phyloP scores from a whole-genome alignment of 2,888 invertebrate genomes.

The Ophion slaviceki region DNA sequence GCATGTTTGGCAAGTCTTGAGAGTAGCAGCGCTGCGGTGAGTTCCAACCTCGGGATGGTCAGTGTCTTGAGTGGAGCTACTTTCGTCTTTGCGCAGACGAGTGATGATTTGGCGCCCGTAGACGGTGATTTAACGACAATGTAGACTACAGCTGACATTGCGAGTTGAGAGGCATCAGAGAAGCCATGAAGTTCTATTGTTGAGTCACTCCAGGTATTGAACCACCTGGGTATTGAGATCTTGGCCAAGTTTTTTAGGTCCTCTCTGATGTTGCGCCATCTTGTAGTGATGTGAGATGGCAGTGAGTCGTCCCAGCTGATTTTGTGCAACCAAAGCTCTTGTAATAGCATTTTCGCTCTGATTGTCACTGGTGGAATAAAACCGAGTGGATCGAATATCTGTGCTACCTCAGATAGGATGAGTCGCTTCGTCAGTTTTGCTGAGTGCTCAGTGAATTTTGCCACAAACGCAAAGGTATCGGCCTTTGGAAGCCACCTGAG shows the following conservation, averaged over 20 bases:
- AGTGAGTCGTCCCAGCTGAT: conserved; percentile 58
- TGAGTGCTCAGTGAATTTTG: neutral
- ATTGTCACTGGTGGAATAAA: conserved; percentile 56
- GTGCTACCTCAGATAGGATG: conserved; percentile 51
- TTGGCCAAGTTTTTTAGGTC: conserved; percentile 39
- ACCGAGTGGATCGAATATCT: conserved; percentile 63
- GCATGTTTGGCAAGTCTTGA: conserved; percentile 13
- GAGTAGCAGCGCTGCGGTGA: conserved; percentile 28
- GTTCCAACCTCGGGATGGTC: conserved; percentile 54
- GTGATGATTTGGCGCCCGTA: conserved; percentile 31
- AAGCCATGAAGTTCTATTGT: conserved; percentile 62
- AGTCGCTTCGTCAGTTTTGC: conserved; percentile 39
- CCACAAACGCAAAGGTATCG: conserved; percentile 24
- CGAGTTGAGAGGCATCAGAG: conserved; percentile 43
- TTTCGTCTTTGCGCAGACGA: conserved; percentile 40
- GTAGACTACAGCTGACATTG: conserved; percentile 41
- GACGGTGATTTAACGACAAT: neutral
- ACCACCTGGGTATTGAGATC: conserved; percentile 57
- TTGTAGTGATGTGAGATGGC: neutral
- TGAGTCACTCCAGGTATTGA: conserved; percentile 13
- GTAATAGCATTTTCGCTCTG: conserved; percentile 57
- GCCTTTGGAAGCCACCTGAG: conserved; percentile 16
- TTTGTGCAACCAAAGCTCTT: conserved; percentile 57
- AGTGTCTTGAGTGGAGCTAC: conserved; percentile 51
- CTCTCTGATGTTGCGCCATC: conserved; percentile 36